phyloP scores from a whole-genome alignment of 2,113 vertebrate genomes.

The Beaufortia kweichowensis region DNA sequence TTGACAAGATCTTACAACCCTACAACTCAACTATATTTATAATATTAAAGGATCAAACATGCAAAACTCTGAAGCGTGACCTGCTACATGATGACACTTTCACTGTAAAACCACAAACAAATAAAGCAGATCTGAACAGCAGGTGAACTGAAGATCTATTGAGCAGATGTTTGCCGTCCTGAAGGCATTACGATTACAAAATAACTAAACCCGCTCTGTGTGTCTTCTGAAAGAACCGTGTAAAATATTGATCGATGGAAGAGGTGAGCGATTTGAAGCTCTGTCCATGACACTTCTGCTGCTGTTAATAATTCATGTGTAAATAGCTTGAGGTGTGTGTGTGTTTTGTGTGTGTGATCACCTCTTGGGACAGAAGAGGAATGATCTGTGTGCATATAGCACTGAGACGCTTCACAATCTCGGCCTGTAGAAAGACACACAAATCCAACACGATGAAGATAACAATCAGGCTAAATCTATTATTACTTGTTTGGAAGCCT shows the following conservation, averaged over 20 bases:
- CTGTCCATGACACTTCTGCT: conserved; percentile 40
- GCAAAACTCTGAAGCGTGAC: not conserved
- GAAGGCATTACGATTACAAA: conserved; percentile 18
- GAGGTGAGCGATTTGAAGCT: conserved; percentile 14
- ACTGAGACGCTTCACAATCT: conserved; percentile 58
- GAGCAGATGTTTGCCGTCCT: conserved; percentile 1
- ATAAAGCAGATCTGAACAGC: not conserved
- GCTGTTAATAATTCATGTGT: conserved; percentile 52
- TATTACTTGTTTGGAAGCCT: too few species aligned
- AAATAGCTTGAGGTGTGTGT: conserved; percentile 24
- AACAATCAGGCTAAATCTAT: not conserved
- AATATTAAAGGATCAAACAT: conserved; percentile 18
- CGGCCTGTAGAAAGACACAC: conserved; percentile 48
- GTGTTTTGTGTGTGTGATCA: conserved; percentile 20
- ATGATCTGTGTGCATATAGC: conserved; percentile 59
- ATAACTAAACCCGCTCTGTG: conserved; percentile 29
- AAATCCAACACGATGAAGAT: not conserved
- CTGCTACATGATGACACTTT: not conserved
- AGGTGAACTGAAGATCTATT: not conserved
- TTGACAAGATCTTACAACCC: too few species aligned
- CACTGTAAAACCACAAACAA: conserved; percentile 11
- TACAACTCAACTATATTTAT: not conserved
- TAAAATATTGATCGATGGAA: conserved; percentile 53
- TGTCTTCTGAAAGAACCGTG: conserved; percentile 31
- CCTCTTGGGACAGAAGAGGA: conserved; percentile 58